phyloP scores from a whole-genome alignment of 2,113 vertebrate genomes.

The Xiphorhynchus elegans region DNA sequence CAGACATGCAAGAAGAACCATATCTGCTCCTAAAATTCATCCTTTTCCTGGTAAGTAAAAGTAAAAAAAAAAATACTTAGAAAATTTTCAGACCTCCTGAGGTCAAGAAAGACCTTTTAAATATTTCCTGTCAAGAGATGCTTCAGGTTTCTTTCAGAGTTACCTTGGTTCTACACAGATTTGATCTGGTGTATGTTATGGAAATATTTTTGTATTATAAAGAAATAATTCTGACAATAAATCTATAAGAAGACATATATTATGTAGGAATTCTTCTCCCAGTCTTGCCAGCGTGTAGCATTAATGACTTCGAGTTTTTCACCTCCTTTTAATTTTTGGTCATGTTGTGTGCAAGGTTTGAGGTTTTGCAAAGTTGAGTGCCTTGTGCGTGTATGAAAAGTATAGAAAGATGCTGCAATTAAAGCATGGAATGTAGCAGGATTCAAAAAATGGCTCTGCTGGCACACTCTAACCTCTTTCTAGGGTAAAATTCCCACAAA shows the following conservation, averaged over 20 bases:
- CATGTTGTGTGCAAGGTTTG: not conserved
- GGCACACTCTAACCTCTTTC: not conserved
- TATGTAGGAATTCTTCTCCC: not conserved
- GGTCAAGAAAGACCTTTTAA: not conserved
- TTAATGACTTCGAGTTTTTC: not conserved
- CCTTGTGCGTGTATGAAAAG: not conserved
- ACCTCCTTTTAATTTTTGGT: not conserved
- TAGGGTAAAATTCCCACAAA: not conserved
- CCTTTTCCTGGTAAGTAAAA: conserved; percentile 63
- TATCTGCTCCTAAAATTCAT: not conserved
- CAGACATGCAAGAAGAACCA: not conserved
- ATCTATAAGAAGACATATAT: not conserved
- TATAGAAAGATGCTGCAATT: not conserved
- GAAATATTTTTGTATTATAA: not conserved
- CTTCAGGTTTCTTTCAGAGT: not conserved
- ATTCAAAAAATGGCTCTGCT: not conserved
- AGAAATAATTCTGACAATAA: not conserved
- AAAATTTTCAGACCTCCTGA: not conserved
- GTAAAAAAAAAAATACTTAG: not conserved
- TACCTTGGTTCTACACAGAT: not conserved
- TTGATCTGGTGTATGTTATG: not conserved
- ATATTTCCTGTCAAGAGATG: not conserved
- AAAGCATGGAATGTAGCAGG: not conserved
- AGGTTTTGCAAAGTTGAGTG: not conserved
- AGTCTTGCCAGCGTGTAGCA: not conserved